phyloP scores from a whole-genome alignment of 2,888 invertebrate species.

The Dryobota labecula region DNA sequence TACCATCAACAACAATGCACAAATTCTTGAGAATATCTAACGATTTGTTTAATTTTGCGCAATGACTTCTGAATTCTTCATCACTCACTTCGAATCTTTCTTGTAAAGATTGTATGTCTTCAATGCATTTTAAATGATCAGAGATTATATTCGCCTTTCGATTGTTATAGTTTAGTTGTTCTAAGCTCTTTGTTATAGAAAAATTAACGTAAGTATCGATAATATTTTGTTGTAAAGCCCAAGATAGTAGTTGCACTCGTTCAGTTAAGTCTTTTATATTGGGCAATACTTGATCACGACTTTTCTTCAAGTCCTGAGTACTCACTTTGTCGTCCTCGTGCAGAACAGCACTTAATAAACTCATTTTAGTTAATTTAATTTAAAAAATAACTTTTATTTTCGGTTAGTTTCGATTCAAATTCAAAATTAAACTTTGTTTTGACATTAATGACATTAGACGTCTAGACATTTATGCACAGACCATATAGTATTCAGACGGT shows the following conservation, averaged over 20 bases:
- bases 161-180: slow-evolving; percentile 84
- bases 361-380: slow-evolving; percentile 73
- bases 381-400: slow-evolving; percentile 57
- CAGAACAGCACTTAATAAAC: slow-evolving; percentile 82
- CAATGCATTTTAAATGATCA: slow-evolving; percentile 72
- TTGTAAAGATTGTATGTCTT: slow-evolving; percentile 71
- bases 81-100: slow-evolving; percentile 73
- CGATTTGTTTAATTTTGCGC: slow-evolving; percentile 75
- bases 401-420: slow-evolving; percentile 54
- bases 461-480: neutral
- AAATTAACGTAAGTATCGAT: slow-evolving; percentile 82
- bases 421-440: slow-evolving; percentile 40
- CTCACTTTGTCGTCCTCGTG: slow-evolving; percentile 82
- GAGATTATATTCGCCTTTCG: slow-evolving; percentile 78
- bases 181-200: slow-evolving; percentile 82
- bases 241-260: slow-evolving; percentile 82
- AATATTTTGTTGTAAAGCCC: slow-evolving; percentile 84
- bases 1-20: slow-evolving; percentile 79
- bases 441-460: slow-evolving; percentile 31
- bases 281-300: slow-evolving; percentile 77
- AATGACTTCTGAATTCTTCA: slow-evolving; percentile 77
- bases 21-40: slow-evolving; percentile 76
- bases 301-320: slow-evolving; percentile 79
- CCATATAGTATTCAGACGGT: too few relatives aligned
- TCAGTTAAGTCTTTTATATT: slow-evolving; percentile 81